Percentiles rank a stretch among this genome's conserved stretches.
Evolutionary conservation across 2,113 vertebrate genomes (phyloP).

Genomic region (Lepidothrix coronata): DNA sequence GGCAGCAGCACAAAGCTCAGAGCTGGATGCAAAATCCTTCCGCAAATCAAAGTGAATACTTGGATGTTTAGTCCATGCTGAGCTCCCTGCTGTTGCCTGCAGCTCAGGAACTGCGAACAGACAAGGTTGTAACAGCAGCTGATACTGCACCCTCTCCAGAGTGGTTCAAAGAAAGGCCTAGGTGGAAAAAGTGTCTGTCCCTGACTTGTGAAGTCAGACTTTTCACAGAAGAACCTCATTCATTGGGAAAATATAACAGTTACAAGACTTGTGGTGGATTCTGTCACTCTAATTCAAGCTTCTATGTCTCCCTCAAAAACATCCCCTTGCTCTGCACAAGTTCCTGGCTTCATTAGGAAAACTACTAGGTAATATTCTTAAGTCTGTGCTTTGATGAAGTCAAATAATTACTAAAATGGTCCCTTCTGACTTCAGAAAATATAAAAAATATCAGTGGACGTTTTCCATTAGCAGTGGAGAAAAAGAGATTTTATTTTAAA

Average conservation of each 20-base stretch:
- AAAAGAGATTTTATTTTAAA: not conserved
- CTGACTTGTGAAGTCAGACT: not conserved
- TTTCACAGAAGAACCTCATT: not conserved
- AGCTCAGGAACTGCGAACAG: not conserved
- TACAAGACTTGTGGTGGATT: not conserved
- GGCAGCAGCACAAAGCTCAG: not conserved
- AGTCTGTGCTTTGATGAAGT: not conserved
- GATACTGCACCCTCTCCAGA: not conserved
- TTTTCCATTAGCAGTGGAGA: not conserved
- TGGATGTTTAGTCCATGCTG: constrained; percentile 7
- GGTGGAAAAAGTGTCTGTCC: not conserved
- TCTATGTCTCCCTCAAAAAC: not conserved
- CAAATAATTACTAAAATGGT: not conserved
- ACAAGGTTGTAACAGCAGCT: not conserved
- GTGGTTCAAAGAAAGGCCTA: not conserved
- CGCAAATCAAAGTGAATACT: not conserved
- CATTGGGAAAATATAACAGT: not conserved
- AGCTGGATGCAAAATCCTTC: not conserved
- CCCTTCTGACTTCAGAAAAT: not conserved
- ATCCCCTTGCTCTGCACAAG: not conserved
- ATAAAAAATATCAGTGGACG: not conserved
- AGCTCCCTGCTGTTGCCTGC: constrained; percentile 1
- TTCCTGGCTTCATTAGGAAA: not conserved
- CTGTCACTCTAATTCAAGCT: not conserved
- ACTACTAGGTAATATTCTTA: not conserved